Evolutionary conservation across 2,888 invertebrate species (phyloP).

Genomic region (Aporophyla nigra): DNA sequence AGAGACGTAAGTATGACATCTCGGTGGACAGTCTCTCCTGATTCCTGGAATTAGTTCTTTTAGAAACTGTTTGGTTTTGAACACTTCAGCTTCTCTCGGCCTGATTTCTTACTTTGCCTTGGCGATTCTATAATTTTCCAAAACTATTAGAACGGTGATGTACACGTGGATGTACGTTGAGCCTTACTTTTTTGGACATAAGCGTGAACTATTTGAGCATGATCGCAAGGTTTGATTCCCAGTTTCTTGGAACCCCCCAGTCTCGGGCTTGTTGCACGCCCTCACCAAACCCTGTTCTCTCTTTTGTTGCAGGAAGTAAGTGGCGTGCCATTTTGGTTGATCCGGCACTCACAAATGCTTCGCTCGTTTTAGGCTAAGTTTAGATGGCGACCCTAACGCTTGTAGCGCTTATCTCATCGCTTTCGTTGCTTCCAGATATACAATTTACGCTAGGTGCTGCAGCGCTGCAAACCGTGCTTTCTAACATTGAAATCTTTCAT

Average conservation of each 20-base stretch:
- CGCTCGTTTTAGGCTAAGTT: conserved; percentile 87
- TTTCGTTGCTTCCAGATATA: conserved; percentile 85
- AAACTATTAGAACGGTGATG: conserved; percentile 72
- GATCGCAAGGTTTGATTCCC: conserved; percentile 79
- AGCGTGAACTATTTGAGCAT: conserved; percentile 79
- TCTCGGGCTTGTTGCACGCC: conserved; percentile 86
- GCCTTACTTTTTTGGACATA: conserved; percentile 71
- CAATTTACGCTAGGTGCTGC: conserved; percentile 75
- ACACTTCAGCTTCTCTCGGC: conserved; percentile 86
- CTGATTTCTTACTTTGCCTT: conserved; percentile 85
- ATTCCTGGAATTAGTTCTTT: conserved; percentile 72
- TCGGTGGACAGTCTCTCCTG: conserved; percentile 47
- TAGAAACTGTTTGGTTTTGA: conserved; percentile 85
- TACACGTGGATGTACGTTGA: conserved; percentile 66
- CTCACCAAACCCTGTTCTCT: conserved; percentile 87
- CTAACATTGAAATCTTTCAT: conserved; percentile 76
- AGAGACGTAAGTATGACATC: conserved; percentile 92
- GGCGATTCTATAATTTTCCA: conserved; percentile 80
- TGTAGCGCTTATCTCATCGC: conserved; percentile 84
- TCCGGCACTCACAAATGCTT: conserved; percentile 88
- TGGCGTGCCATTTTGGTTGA: conserved; percentile 89
- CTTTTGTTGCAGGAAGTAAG: conserved; percentile 92
- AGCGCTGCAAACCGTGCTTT: conserved; percentile 75
- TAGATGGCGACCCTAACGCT: conserved; percentile 84
- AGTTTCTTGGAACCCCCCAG: conserved; percentile 77